Conservation (phyloP, 2,113 vertebrate genomes). For the Rissa tridactyla region DNA sequence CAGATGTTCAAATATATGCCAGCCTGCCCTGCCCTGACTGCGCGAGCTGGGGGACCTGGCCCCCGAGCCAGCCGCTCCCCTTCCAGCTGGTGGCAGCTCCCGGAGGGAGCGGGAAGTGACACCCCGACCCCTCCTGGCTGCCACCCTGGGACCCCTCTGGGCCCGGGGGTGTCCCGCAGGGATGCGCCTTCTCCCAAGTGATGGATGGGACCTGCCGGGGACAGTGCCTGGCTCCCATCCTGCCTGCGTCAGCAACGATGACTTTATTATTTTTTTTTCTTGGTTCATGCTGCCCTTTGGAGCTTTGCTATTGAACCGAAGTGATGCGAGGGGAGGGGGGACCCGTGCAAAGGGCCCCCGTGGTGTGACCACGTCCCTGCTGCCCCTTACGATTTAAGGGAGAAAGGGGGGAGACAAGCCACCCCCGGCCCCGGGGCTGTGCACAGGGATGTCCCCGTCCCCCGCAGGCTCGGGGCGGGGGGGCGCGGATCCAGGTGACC, state of each 20-base stretch:
- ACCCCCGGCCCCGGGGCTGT: neutral
- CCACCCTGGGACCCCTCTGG: neutral
- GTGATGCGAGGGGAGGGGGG: fast-evolving
- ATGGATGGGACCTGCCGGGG: neutral
- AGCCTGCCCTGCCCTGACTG: neutral
- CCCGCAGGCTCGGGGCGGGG: neutral
- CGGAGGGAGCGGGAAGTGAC: neutral
- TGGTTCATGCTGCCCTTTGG: neutral
- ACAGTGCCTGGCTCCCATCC: neutral
- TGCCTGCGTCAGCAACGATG: neutral
- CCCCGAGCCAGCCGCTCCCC: neutral
- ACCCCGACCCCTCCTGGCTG: neutral
- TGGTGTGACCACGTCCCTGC: neutral
- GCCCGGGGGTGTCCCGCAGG: neutral
- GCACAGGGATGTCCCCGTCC: neutral
- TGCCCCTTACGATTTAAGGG: neutral
- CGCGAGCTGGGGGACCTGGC: neutral
- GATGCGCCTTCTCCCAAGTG: neutral
- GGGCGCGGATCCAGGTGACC: neutral
- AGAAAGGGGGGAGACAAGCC: neutral
- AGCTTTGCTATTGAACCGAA: neutral
- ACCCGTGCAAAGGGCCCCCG: neutral
- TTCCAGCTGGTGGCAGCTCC: neutral
- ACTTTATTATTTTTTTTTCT: neutral
- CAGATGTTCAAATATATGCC: neutral